Conservation (phyloP, 1,140 invertebrate genomes). For the Aphelinus atriplicis region DNA sequence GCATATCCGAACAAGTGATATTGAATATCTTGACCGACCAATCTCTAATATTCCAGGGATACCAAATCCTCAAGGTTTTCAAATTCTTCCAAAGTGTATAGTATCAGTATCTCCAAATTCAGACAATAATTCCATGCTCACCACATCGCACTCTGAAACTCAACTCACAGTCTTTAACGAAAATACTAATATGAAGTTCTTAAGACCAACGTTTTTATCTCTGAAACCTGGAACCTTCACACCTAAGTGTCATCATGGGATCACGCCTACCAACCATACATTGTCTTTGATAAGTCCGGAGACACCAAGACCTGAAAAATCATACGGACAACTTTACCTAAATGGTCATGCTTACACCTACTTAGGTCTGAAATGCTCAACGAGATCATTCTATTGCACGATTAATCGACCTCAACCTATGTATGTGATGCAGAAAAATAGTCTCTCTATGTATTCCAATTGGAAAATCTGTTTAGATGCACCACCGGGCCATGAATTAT, state of each 20-base stretch:
- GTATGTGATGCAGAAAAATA: constrained; percentile 90
- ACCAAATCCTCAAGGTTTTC: constrained; percentile 77
- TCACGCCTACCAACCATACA: constrained; percentile 80
- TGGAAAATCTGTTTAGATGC: constrained; percentile 86
- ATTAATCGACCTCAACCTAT: constrained; percentile 93
- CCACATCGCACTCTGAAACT: no score
- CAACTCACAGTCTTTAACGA: no score
- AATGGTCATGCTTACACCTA: constrained; percentile 94
- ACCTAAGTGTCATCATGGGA: constrained; percentile 80
- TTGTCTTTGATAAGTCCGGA: constrained; percentile 84
- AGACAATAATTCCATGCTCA: no score
- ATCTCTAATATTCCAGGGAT: constrained; percentile 87
- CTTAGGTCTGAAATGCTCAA: constrained; percentile 89
- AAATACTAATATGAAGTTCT: constrained; percentile 66
- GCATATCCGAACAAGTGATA: constrained; percentile 40
- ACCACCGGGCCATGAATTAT: constrained; percentile 78
- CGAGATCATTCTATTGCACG: constrained; percentile 91
- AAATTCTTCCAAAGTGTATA: no score
- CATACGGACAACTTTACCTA: constrained; percentile 86
- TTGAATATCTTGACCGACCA: constrained; percentile 70
- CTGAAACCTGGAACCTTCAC: constrained; percentile 84
- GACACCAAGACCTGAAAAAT: constrained; percentile 86
- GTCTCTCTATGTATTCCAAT: constrained; percentile 97
- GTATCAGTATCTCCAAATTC: no score
- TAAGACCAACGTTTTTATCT: constrained; percentile 81